Percentiles rank a stretch among this genome's conserved stretches.
phyloP scores from a whole-genome alignment of 2,888 invertebrate species.

The Cosmorhoe ocellata region DNA sequence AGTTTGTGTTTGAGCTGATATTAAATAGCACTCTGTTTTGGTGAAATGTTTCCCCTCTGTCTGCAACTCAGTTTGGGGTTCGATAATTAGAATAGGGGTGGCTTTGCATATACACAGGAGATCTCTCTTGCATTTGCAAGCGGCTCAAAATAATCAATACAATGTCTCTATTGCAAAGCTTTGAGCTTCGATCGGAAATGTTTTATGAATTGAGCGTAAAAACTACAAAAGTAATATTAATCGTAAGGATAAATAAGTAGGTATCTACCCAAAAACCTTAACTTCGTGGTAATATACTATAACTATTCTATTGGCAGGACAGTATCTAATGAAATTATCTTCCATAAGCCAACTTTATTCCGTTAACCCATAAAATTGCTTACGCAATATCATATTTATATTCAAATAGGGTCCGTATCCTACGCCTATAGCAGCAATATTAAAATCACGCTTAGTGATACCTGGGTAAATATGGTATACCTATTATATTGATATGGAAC shows the following conservation, averaged over 20 bases:
- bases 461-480: constrained; percentile 5
- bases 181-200: too few species aligned
- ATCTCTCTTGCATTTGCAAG: constrained; percentile 11
- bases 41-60: constrained; percentile 19
- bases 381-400: constrained; percentile 39
- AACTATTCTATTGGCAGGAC: constrained; percentile 1
- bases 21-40: constrained; percentile 17
- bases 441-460: constrained; percentile 30
- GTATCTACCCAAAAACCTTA: too few species aligned
- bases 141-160: constrained; percentile 21
- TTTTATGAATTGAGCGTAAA: too few species aligned
- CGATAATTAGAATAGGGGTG: constrained; percentile 22
- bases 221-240: too few species aligned
- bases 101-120: constrained; percentile 15
- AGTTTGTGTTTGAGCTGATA: background rate
- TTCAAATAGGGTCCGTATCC: constrained; percentile 38
- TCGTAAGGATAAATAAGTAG: too few species aligned
- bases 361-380: constrained; percentile 32
- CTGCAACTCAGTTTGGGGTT: constrained; percentile 23
- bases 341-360: constrained; percentile 19
- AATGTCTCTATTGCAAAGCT: constrained; percentile 3
- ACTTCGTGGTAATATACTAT: background rate
- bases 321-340: constrained; percentile 16
- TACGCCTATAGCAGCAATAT: constrained; percentile 31
- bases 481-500: constrained; percentile 7